Conservation (phyloP, 2,888 invertebrate species). For the Achlya flavicornis region DNA sequence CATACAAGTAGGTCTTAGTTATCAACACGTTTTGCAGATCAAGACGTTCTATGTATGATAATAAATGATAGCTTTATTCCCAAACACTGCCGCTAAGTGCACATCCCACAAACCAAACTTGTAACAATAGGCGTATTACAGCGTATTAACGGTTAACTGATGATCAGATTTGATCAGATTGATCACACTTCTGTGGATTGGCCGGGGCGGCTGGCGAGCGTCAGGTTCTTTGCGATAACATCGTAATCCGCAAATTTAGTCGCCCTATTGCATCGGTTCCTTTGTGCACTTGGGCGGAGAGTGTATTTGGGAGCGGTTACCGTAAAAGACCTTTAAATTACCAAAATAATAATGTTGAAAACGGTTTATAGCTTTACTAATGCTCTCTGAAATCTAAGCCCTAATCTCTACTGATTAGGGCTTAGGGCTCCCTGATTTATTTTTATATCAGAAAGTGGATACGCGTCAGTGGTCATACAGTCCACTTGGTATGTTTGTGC, state of each 20-base stretch:
- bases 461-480: no score
- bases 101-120: slow-evolving; percentile 24
- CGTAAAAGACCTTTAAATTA: slow-evolving; percentile 12
- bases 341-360: background rate
- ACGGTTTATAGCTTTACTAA: no score
- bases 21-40: no score
- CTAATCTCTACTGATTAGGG: no score
- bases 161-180: slow-evolving; percentile 62
- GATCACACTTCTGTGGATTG: slow-evolving; percentile 31
- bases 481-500: no score
- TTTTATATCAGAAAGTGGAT: no score
- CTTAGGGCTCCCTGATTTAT: no score
- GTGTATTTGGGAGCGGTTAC: slow-evolving; percentile 10
- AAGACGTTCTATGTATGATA: no score
- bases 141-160: slow-evolving; percentile 69
- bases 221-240: slow-evolving; percentile 69
- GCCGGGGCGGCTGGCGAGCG: slow-evolving; percentile 48
- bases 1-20: no score
- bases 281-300: slow-evolving; percentile 37
- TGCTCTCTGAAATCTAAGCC: no score
- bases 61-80: background rate
- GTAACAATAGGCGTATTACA: slow-evolving; percentile 69
- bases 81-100: background rate
- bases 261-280: slow-evolving; percentile 42
- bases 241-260: slow-evolving; percentile 70